These are phyloP conservation scores for Limnodromus scolopaceus DNA, from an alignment of 2,797 vertebrate species.

Conservation along the genomic window DNA sequence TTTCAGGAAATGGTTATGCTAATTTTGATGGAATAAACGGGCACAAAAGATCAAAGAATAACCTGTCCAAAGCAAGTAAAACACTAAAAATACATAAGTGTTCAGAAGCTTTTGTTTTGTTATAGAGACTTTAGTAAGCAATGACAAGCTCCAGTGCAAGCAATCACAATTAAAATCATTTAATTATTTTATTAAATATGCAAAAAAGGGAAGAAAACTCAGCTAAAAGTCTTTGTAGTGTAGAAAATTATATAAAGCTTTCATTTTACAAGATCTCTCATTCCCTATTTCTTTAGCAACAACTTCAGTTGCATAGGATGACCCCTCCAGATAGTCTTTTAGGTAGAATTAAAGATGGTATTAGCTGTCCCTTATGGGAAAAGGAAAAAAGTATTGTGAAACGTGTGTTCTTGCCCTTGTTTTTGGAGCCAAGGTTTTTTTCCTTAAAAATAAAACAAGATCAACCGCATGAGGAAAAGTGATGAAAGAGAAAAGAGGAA, in stretches of 20 bases:
- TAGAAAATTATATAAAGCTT: not conserved
- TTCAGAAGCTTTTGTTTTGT: not conserved
- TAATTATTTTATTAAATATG: not conserved
- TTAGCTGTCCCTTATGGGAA: not conserved
- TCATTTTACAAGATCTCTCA: not conserved
- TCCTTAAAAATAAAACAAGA: not conserved
- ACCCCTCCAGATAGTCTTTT: not conserved
- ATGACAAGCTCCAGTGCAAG: not conserved
- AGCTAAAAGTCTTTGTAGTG: not conserved
- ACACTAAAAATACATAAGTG: not conserved
- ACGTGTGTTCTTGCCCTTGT: not conserved
- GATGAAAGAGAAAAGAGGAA: not conserved
- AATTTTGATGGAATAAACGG: conserved; percentile 22
- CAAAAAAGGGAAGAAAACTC: not conserved
- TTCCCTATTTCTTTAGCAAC: not conserved
- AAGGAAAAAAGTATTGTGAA: not conserved
- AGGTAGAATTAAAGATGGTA: not conserved
- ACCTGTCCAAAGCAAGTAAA: not conserved
- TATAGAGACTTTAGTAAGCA: not conserved
- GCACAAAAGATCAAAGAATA: not conserved
- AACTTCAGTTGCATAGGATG: not conserved
- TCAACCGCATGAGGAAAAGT: not conserved
- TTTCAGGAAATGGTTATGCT: not conserved
- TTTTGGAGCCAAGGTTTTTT: not conserved
- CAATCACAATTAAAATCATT: not conserved